Evolutionary conservation across 2,113 vertebrate genomes (phyloP).

Genomic region (Otis tarda): DNA sequence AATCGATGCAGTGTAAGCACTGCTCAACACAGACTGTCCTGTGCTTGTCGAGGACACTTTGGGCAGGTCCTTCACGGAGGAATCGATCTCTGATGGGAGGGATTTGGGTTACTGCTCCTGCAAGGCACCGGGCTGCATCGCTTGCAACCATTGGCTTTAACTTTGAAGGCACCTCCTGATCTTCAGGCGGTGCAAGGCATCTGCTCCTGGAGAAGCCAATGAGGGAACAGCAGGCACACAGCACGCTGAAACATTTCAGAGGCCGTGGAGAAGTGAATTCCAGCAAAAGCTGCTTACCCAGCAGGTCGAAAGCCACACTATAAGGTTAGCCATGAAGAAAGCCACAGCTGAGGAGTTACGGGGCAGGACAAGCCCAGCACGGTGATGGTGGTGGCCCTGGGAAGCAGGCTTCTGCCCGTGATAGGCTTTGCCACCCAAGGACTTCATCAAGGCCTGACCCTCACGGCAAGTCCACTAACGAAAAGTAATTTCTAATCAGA

Average conservation of each 20-base stretch:
- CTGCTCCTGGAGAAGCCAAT: background rate
- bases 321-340: background rate
- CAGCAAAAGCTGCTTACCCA: background rate
- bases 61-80: background rate
- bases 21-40: background rate
- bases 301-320: background rate
- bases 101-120: background rate
- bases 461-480: accelerated
- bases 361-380: background rate
- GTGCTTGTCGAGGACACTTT: background rate
- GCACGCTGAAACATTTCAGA: background rate
- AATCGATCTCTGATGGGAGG: background rate
- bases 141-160: background rate
- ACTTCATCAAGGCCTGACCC: background rate
- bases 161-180: background rate
- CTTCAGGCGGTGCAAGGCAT: background rate
- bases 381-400: background rate
- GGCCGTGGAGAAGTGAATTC: background rate
- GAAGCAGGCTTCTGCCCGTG: background rate
- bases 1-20: background rate
- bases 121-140: background rate
- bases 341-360: background rate
- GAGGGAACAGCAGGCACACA: background rate
- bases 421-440: background rate
- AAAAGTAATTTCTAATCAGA: background rate